Evolutionary conservation across 2,888 invertebrate genomes (phyloP).

Genomic region (Aphrophora alni): DNA sequence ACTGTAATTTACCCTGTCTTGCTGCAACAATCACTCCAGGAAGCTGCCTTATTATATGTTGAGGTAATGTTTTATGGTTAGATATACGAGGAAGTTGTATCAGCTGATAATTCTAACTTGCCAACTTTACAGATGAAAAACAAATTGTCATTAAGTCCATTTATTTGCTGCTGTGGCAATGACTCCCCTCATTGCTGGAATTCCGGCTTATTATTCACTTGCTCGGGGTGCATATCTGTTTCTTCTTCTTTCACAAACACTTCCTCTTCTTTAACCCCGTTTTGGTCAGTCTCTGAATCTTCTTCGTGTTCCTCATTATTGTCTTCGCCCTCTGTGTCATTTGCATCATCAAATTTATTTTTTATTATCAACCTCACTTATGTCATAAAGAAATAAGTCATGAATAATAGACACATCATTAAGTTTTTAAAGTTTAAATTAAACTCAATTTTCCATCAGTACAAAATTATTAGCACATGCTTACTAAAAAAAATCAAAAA

Average conservation of each 20-base stretch:
- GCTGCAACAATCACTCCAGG: conserved; percentile 41
- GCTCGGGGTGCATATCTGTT: neutral
- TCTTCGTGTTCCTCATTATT: conserved; percentile 37
- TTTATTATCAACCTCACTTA: neutral
- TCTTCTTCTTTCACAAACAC: conserved; percentile 36
- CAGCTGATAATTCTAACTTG: conserved; percentile 25
- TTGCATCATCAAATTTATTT: conserved; percentile 30
- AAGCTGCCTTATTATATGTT: conserved; percentile 28
- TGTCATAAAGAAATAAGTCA: neutral
- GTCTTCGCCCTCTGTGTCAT: conserved; percentile 37
- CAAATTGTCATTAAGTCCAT: neutral
- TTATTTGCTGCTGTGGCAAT: neutral
- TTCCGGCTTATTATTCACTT: neutral
- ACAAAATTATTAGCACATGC: neutral
- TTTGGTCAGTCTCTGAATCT: conserved; percentile 36
- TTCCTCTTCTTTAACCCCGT: conserved; percentile 30
- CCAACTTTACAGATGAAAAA: conserved; percentile 18
- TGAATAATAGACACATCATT: neutral
- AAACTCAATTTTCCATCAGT: too few relatives aligned
- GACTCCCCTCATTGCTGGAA: neutral
- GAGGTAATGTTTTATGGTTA: neutral
- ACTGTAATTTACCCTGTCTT: conserved; percentile 44
- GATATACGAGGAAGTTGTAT: neutral
- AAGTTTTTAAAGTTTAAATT: too few relatives aligned
- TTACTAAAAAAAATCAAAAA: neutral